Conservation (phyloP, 2,113 vertebrate genomes). For the Sapayoa aenigma region DNA sequence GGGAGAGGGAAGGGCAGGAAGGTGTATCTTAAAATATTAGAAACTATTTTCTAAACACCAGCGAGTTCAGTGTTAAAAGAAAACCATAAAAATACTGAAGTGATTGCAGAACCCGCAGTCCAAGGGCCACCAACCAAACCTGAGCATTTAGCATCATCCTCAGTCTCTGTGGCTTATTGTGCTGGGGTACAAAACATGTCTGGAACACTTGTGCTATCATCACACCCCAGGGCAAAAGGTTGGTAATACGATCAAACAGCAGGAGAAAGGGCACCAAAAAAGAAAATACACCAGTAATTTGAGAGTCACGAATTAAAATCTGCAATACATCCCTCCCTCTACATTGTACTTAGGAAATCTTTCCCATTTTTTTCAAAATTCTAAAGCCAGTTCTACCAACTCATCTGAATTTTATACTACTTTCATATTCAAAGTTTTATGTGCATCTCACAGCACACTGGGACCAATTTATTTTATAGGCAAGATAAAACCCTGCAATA, state of each 20-base stretch:
- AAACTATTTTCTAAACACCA: not conserved
- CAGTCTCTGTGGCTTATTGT: not conserved
- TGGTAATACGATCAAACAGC: rapidly evolving
- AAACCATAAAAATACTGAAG: not conserved
- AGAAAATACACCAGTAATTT: not conserved
- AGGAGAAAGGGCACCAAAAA: not conserved
- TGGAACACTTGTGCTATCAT: not conserved
- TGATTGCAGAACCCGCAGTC: rapidly evolving
- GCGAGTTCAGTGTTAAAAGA: not conserved
- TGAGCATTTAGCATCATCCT: not conserved
- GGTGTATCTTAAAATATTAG: not conserved
- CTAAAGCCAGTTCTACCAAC: not conserved
- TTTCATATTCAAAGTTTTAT: slow-evolving; percentile 34
- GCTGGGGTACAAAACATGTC: not conserved
- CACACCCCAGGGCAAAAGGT: not conserved
- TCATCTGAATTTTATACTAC: slow-evolving; percentile 22
- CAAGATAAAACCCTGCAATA: slow-evolving; percentile 35
- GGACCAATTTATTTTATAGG: slow-evolving; percentile 53
- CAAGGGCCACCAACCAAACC: not conserved
- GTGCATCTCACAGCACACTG: slow-evolving; percentile 28
- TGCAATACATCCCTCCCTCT: not conserved
- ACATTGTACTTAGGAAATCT: not conserved
- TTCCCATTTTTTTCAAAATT: not conserved
- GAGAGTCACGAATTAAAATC: not conserved
- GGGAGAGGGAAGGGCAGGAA: not conserved